phyloP scores from a whole-genome alignment of 2,113 vertebrate species.

The Cheirogaleus medius region DNA sequence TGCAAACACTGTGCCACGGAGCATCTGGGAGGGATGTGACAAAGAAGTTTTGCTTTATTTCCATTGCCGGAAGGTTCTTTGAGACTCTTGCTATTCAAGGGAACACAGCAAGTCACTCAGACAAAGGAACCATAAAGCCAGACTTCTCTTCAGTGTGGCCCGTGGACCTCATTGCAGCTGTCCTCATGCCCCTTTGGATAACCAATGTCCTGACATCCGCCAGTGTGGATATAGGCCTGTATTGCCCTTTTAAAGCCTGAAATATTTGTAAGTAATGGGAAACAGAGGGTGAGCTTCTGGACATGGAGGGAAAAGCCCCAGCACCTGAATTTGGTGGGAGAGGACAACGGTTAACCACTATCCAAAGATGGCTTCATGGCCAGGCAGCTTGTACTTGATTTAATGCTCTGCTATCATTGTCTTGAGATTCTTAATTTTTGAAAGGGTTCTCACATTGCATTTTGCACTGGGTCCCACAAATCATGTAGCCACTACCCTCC shows the following conservation, averaged over 20 bases:
- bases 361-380: neutral
- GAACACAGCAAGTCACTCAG: neutral
- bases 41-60: constrained; percentile 30
- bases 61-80: neutral
- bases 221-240: rapidly evolving
- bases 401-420: neutral
- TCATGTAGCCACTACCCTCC: neutral
- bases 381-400: neutral
- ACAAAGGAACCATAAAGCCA: neutral
- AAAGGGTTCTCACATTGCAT: neutral
- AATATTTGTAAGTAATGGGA: neutral
- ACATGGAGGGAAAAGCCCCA: neutral
- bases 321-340: neutral
- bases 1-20: constrained; percentile 31
- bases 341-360: neutral
- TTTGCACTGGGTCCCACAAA: neutral
- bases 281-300: neutral
- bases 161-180: neutral
- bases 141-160: neutral
- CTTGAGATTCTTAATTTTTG: neutral
- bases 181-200: neutral
- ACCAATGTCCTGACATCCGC: neutral
- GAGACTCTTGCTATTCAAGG: neutral
- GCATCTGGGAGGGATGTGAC: neutral
- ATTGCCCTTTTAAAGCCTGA: neutral